phyloP scores from a whole-genome alignment of 2,113 vertebrate genomes.

The Laticauda laticaudata region DNA sequence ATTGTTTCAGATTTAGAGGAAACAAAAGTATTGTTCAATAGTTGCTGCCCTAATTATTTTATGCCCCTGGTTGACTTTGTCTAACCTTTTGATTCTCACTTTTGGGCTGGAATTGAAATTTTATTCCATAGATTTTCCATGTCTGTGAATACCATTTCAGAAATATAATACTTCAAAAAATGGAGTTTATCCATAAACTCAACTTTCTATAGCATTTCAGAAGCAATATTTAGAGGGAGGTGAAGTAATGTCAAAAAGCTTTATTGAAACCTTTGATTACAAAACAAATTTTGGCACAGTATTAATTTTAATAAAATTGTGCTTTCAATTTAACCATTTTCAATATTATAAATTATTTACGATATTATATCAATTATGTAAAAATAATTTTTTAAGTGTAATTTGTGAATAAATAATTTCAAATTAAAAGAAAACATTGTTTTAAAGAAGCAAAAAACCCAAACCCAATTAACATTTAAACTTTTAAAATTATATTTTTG shows the following conservation, averaged over 20 bases:
- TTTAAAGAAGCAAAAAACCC: conserved; percentile 23
- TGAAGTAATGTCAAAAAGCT: neutral
- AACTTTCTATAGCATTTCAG: neutral
- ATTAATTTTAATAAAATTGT: neutral
- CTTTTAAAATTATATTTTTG: conserved; percentile 28
- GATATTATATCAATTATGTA: conserved; percentile 19
- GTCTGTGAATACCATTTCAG: neutral
- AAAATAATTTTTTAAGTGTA: conserved; percentile 27
- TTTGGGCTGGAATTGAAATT: neutral
- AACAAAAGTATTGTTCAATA: neutral
- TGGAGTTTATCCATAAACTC: neutral
- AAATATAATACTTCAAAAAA: neutral
- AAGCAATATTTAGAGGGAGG: neutral
- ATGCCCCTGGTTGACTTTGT: neutral
- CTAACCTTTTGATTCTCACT: neutral
- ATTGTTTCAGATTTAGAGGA: neutral
- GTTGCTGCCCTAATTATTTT: neutral
- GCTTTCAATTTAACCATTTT: neutral
- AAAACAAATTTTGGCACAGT: neutral
- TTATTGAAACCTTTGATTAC: neutral
- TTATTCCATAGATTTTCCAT: neutral
- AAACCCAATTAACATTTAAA: conserved; percentile 36
- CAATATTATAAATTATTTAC: conserved; percentile 46
- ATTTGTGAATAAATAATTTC: conserved; percentile 41
- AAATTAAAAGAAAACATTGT: conserved; percentile 20